Conservation (phyloP, 2,113 vertebrate genomes). For the Coracopsis vasa region DNA sequence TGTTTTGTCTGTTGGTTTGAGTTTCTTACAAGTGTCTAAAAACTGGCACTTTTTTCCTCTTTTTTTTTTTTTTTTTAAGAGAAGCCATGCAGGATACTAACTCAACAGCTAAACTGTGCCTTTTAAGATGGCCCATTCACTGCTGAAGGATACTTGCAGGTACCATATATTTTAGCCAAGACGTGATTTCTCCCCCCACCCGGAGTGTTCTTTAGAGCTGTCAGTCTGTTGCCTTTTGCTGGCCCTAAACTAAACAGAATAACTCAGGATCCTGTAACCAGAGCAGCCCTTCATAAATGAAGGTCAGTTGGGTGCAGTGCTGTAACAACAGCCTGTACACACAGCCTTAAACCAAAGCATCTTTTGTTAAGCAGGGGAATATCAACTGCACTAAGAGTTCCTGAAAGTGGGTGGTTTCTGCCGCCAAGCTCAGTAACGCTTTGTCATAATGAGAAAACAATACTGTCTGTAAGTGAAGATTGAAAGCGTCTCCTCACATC, state of each 20-base stretch:
- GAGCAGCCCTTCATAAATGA: background rate
- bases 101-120: background rate
- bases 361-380: background rate
- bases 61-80: background rate
- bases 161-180: background rate
- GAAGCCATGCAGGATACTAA: background rate
- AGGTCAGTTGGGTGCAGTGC: background rate
- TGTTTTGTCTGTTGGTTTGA: background rate
- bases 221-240: background rate
- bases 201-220: background rate
- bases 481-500: conserved; percentile 41
- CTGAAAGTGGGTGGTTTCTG: conserved; percentile 55
- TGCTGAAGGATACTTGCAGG: background rate
- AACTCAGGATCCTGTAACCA: background rate
- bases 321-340: background rate
- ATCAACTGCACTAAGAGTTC: conserved; percentile 8
- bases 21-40: background rate
- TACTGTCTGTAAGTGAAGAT: conserved; percentile 48
- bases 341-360: background rate
- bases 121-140: background rate
- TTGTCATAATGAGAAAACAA: conserved; percentile 61
- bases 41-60: background rate
- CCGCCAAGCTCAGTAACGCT: background rate
- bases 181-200: background rate
- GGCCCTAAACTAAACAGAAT: background rate